Evolutionary conservation across 2,797 vertebrate genomes (phyloP).

Genomic region (Bovichtus variegatus): DNA sequence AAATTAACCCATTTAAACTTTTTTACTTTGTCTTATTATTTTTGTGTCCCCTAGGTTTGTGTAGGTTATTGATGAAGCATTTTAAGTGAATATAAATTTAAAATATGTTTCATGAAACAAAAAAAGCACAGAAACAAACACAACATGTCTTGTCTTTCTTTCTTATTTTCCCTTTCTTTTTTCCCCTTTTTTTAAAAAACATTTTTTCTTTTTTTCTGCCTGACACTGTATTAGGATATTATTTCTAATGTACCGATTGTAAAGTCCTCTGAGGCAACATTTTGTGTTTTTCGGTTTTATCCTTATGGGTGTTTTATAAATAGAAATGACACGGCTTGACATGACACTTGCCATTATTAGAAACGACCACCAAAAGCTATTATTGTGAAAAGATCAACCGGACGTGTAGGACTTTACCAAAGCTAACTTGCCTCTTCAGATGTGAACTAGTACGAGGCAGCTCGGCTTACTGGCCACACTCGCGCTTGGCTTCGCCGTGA

Average conservation of each 20-base stretch:
- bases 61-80: not conserved
- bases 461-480: conserved; percentile 34
- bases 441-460: not conserved
- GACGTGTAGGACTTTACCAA: not conserved
- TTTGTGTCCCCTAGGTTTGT: not conserved
- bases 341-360: too few relatives aligned
- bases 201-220: not conserved
- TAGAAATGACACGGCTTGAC: not conserved
- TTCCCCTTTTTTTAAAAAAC: too few relatives aligned
- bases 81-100: not conserved
- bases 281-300: too few relatives aligned
- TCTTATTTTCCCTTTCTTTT: not conserved
- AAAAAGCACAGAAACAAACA: not conserved
- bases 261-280: too few relatives aligned
- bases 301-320: too few relatives aligned
- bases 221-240: not conserved
- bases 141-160: too few relatives aligned
- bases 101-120: not conserved
- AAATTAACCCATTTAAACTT: too few relatives aligned
- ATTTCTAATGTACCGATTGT: not conserved
- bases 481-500: conserved; percentile 35
- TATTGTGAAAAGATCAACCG: conserved; percentile 55
- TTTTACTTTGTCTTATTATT: not conserved
- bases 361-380: not conserved
- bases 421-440: not conserved